Evolutionary conservation across 2,888 invertebrate species (phyloP).

Genomic region (Rhamnusium bicolor): DNA sequence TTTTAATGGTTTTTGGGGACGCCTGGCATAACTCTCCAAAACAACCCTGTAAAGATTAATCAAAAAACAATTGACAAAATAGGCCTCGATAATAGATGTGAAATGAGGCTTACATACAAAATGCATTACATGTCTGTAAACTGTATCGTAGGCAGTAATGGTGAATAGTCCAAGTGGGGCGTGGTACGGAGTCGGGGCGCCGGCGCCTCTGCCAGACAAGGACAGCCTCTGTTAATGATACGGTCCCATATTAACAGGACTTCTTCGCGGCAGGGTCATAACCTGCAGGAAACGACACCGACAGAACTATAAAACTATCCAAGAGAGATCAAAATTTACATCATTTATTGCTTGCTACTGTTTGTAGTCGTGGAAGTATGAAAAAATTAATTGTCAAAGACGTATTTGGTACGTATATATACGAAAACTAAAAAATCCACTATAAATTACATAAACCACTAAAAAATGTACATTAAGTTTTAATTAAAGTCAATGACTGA

Average conservation of each 20-base stretch:
- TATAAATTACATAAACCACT: no score
- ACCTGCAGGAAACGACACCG: slow-evolving; percentile 17
- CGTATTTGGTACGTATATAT: no score
- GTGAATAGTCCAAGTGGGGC: slow-evolving; percentile 37
- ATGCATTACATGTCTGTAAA: neutral
- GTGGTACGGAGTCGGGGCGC: slow-evolving; percentile 32
- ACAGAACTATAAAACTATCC: slow-evolving; percentile 10
- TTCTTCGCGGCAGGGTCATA: slow-evolving; percentile 24
- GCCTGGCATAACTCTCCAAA: no score
- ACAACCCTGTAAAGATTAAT: no score
- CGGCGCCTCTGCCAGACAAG: slow-evolving; percentile 26
- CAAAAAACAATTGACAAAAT: neutral
- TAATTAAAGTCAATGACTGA: no score
- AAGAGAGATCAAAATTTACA: neutral
- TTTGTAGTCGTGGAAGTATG: no score
- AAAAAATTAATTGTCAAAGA: no score
- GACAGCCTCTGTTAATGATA: slow-evolving; percentile 7
- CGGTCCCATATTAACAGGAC: slow-evolving; percentile 29
- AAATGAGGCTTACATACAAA: neutral
- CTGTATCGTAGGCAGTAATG: neutral
- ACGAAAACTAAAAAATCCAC: no score
- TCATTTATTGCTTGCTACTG: neutral
- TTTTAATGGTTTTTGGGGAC: no score
- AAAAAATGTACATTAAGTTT: no score
- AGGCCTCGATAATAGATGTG: neutral